Base-by-base conservation (phyloP, 2,888 invertebrate species). In the Eilema depressum region DNA sequence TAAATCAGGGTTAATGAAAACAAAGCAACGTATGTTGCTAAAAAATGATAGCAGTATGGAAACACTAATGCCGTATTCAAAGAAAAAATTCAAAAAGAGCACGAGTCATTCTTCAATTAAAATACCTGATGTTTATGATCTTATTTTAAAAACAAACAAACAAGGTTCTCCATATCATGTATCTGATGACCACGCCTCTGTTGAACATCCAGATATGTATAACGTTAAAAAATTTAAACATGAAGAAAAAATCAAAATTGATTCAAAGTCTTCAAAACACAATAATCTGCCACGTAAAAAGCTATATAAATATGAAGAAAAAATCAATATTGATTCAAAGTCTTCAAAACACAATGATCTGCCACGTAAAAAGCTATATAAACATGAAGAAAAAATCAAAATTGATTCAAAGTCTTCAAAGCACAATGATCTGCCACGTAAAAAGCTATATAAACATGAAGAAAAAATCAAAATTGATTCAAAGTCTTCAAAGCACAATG, bases 41-140 rank as follows among this genome's bases (percentile, higher is more conserved):
- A 2, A 53, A n/a, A 30, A n/a, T 28, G 59, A 62, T 62, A 60
- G 30, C 10, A 41, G 37, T 62, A 64, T 78, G 63, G n/a, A 75
- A 37, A 78, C 69, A 23, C 63, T 78, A 25, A 78, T 78, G 79
- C 73, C 79, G 28, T 78, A 77, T 33, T 77, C 77, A 62, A 77
- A 75, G 62, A 78, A 63, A 62, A 79, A 71, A 28, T 75, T 70
- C 25, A 71, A 69, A 28, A 68, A 73, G 60, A 26, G 26, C 1
- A 56, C 63, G 10, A 77, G 75, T 57, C 26, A 47, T n/a, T n/a
- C n/a, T n/a, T n/a, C n/a, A 59, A 56, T 70, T 25, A 65, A 57
- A 28, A 7, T 78, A 8, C 1, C 7, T 12, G 8, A 23, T n/a
- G 7, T 25, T 37, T 14, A 28, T 28, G 28, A n/a, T 53, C 10